Conservation (phyloP, 2,888 invertebrate species). For the Lamellibrachia columna region DNA sequence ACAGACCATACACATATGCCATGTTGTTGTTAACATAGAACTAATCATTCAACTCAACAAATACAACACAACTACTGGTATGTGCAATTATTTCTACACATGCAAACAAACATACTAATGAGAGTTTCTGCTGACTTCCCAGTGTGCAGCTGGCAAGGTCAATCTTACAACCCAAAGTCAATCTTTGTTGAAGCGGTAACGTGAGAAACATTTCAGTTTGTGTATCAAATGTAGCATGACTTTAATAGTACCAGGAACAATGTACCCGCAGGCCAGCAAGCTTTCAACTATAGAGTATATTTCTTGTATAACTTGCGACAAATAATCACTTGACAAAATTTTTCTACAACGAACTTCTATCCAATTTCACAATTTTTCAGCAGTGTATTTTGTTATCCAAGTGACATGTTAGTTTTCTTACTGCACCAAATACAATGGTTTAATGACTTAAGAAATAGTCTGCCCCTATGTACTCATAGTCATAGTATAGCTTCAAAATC, state of each 20-base stretch:
- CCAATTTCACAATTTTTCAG: background rate
- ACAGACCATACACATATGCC: too few species aligned
- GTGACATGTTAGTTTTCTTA: background rate
- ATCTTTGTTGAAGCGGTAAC: background rate
- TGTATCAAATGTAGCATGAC: background rate
- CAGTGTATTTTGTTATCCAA: background rate
- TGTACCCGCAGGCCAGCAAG: background rate
- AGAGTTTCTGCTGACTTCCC: background rate
- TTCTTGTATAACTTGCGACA: too few species aligned
- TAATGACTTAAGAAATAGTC: background rate
- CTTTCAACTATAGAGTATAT: background rate
- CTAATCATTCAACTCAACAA: background rate
- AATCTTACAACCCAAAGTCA: background rate
- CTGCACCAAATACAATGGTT: background rate
- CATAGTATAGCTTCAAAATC: too few species aligned
- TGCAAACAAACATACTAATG: background rate
- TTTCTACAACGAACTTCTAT: background rate
- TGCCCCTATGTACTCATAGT: background rate
- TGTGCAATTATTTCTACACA: background rate
- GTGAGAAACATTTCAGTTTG: background rate
- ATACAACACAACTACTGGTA: background rate
- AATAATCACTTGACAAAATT: too few species aligned
- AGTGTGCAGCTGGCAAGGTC: background rate
- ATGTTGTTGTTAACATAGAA: background rate
- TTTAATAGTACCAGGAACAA: background rate